Conservation (phyloP, 1,140 invertebrate species). For the Ceratina calcarata region DNA sequence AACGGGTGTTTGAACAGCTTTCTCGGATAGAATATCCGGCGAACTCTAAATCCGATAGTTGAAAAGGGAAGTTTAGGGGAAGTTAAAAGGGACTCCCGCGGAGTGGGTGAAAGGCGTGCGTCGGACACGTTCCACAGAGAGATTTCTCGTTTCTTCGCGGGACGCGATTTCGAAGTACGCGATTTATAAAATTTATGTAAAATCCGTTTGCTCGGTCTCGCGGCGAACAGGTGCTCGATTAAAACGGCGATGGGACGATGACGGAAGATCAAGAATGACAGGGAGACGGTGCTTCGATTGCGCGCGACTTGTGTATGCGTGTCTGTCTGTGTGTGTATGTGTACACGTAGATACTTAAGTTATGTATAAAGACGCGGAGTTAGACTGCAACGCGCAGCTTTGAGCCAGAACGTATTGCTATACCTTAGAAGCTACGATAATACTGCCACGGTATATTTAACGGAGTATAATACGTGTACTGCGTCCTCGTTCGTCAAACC, state of each 20-base stretch:
- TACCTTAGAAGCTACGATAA: slow-evolving; percentile 71
- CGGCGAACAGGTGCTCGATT: too few species aligned
- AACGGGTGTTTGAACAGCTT: background rate
- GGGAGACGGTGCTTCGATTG: too few species aligned
- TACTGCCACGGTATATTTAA: slow-evolving; percentile 71
- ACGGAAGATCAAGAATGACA: too few species aligned
- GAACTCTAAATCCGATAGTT: background rate
- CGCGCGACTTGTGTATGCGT: too few species aligned
- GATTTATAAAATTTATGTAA: background rate
- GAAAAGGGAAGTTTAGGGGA: background rate
- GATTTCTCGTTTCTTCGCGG: background rate
- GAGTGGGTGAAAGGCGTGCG: background rate
- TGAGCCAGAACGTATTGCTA: slow-evolving; percentile 76
- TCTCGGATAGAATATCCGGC: background rate
- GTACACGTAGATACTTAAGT: too few species aligned
- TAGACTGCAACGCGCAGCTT: slow-evolving; percentile 40
- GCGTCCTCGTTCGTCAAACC: slow-evolving; percentile 47
- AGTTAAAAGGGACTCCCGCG: background rate
- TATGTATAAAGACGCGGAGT: slow-evolving; percentile 55
- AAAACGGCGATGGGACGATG: too few species aligned
- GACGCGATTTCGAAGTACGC: background rate
- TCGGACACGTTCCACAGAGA: slow-evolving; percentile 4
- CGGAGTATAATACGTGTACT: slow-evolving; percentile 50
- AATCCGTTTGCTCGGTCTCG: too few species aligned
- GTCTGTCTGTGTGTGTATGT: too few species aligned